Percentiles rank a stretch among this genome's conserved stretches.
phyloP scores from a whole-genome alignment of 2,113 vertebrate genomes.

The Kobus ellipsiprymnus region DNA sequence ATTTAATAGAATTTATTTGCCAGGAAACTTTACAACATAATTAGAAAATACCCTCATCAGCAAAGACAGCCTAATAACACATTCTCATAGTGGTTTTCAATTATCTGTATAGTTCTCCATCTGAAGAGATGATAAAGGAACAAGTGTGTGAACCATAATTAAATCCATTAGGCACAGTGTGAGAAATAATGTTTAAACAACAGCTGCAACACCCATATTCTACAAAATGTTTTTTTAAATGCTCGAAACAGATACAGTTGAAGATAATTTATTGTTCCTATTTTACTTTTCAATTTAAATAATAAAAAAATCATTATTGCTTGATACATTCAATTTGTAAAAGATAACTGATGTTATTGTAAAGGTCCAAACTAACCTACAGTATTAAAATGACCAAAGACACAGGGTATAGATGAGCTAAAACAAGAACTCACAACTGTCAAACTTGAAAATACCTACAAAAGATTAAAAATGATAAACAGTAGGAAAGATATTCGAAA shows the following conservation, averaged over 20 bases:
- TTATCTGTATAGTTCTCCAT: background rate
- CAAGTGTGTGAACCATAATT: slow-evolving; percentile 40
- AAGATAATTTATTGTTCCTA: slow-evolving; percentile 36
- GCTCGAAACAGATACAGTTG: slow-evolving; percentile 11
- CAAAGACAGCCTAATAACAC: slow-evolving; percentile 50
- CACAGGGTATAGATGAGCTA: background rate
- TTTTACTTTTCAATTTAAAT: slow-evolving; percentile 47
- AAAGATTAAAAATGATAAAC: slow-evolving; percentile 1
- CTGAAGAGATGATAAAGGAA: slow-evolving; percentile 52
- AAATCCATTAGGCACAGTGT: background rate
- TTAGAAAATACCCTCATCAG: background rate
- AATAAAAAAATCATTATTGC: slow-evolving; percentile 24
- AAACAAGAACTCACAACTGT: background rate
- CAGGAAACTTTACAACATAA: slow-evolving; percentile 40
- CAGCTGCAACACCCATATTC: background rate
- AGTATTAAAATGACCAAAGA: background rate
- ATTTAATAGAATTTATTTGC: slow-evolving; percentile 47
- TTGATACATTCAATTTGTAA: slow-evolving; percentile 38
- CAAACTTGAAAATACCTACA: slow-evolving; percentile 36
- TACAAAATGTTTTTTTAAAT: slow-evolving; percentile 12
- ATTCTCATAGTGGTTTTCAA: slow-evolving; percentile 33
- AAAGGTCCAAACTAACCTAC: background rate
- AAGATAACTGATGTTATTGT: background rate
- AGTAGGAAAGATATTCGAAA: background rate
- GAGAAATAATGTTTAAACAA: slow-evolving; percentile 56